A percentile compares a stretch with the other conserved stretches of the same genome.
Conservation (phyloP, 2,113 vertebrate genomes). For the Nymphicus hollandicus region DNA sequence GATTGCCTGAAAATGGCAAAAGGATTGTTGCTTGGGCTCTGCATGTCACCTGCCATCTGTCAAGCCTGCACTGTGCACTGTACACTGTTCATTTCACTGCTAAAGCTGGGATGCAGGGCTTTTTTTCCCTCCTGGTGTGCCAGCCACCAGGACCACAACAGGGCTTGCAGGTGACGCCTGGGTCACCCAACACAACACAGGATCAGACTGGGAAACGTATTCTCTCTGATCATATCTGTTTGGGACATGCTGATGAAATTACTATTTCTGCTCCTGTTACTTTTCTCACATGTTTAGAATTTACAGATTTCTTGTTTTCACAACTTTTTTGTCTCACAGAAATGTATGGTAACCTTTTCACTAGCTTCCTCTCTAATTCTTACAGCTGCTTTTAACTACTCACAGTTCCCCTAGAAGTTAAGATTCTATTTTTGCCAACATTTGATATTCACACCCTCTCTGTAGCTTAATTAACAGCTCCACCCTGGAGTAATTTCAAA, state of each 20-base stretch:
- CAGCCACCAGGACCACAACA: not conserved
- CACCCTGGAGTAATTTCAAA: not conserved
- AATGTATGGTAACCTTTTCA: not conserved
- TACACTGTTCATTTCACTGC: not conserved
- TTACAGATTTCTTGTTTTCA: not conserved
- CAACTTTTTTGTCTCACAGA: not conserved
- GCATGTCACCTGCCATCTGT: not conserved
- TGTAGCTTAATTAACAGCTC: not conserved
- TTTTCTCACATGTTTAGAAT: not conserved
- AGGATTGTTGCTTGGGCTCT: not conserved
- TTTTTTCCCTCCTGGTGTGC: not conserved
- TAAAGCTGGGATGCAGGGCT: rapidly evolving
- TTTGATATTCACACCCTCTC: not conserved
- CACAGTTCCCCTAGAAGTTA: not conserved
- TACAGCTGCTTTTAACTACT: not conserved
- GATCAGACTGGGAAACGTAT: not conserved
- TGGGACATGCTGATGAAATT: not conserved
- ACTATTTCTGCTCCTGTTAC: not conserved
- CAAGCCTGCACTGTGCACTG: not conserved
- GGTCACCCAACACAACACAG: not conserved
- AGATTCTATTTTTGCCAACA: not conserved
- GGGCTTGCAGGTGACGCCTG: not conserved
- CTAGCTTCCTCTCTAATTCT: not conserved
- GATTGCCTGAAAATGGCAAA: not conserved
- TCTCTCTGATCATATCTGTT: not conserved